Conservation (phyloP, 1,140 invertebrate genomes). For the Planococcus citri region DNA sequence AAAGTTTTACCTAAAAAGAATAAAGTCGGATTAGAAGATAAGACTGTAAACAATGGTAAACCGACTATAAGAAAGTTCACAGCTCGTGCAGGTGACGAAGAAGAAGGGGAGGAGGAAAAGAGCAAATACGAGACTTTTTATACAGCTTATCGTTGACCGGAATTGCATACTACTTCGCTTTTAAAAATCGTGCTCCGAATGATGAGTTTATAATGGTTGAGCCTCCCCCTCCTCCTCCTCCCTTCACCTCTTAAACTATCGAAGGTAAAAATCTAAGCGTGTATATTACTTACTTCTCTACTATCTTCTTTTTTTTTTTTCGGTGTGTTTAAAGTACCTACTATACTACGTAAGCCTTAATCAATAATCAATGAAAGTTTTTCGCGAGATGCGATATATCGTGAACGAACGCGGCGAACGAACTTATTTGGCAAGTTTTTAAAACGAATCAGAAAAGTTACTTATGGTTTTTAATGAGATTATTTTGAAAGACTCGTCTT, state of each 20-base stretch:
- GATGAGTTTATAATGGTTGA: no score
- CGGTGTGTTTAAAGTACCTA: no score
- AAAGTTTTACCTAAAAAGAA: conserved; percentile 13
- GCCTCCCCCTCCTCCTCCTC: no score
- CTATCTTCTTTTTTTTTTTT: no score
- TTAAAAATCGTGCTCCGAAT: conserved; percentile 12
- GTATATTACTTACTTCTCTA: no score
- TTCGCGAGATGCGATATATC: neutral
- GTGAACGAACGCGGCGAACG: no score
- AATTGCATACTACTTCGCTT: neutral
- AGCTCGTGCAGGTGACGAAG: neutral
- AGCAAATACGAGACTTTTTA: conserved; percentile 8
- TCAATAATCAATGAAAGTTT: neutral
- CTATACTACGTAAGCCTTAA: neutral
- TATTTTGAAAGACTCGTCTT: neutral
- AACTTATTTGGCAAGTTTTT: conserved; percentile 7
- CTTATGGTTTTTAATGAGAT: neutral
- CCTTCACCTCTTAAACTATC: no score
- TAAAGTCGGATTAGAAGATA: conserved; percentile 12
- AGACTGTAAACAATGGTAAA: conserved; percentile 16
- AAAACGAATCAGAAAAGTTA: conserved; percentile 8
- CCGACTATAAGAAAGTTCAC: conserved; percentile 9
- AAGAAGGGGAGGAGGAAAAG: neutral
- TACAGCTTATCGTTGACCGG: neutral
- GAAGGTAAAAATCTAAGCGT: neutral